A percentile compares a stretch with the other conserved stretches of the same genome.
Evolutionary conservation across 2,797 vertebrate genomes (phyloP).

Genomic region (Eremophila alpestris): DNA sequence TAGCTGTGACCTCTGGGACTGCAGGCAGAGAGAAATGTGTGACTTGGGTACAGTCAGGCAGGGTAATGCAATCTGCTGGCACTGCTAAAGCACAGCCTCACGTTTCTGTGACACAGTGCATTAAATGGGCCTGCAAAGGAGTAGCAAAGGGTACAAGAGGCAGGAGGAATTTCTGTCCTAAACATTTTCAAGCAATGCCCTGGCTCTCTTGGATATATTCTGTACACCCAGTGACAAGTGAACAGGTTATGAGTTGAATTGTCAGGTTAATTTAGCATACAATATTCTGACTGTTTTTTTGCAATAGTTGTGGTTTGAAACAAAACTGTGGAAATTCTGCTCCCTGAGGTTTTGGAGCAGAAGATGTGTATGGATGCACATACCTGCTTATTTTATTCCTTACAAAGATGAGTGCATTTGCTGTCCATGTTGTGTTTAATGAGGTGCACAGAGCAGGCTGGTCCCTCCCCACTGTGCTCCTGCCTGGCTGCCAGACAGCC

Average conservation of each 20-base stretch:
- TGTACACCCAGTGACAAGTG: background rate
- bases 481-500: background rate
- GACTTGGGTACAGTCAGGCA: slow-evolving; percentile 59
- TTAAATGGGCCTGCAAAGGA: background rate
- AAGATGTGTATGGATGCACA: background rate
- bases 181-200: slow-evolving; percentile 9
- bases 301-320: slow-evolving; percentile 41
- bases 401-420: background rate
- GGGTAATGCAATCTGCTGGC: slow-evolving; percentile 40
- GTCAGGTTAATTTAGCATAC: slow-evolving; percentile 39
- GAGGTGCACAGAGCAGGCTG: background rate
- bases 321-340: background rate
- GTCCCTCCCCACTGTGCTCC: background rate
- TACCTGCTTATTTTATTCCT: background rate
- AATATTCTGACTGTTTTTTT: slow-evolving; percentile 6
- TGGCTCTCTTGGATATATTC: background rate
- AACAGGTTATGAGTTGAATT: slow-evolving; percentile 21
- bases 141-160: background rate
- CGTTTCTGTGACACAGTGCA: slow-evolving; percentile 34
- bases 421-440: background rate
- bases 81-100: slow-evolving; percentile 44
- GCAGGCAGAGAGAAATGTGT: slow-evolving; percentile 62
- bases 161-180: background rate
- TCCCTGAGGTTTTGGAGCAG: background rate
- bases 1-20: slow-evolving; percentile 63